These are phyloP conservation scores for Melanargia galathea DNA, from an alignment of 2,888 invertebrate species.

Conservation along the genomic window DNA sequence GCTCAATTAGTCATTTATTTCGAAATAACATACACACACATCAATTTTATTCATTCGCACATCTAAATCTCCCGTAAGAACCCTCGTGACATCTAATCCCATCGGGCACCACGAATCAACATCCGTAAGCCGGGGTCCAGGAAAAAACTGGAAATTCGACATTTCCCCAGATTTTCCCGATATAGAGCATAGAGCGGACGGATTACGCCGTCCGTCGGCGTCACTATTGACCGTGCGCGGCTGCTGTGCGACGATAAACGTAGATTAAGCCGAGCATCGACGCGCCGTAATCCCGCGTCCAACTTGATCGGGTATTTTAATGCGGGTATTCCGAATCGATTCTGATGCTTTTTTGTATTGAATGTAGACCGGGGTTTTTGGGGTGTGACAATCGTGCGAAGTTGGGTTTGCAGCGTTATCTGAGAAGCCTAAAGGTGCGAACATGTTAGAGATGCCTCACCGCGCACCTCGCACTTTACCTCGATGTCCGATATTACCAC, in stretches of 20 bases:
- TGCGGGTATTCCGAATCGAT: slow-evolving; percentile 19
- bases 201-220: slow-evolving; percentile 70
- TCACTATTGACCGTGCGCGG: slow-evolving; percentile 55
- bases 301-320: slow-evolving; percentile 53
- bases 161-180: slow-evolving; percentile 48
- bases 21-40: no score
- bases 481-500: no score
- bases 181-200: slow-evolving; percentile 48
- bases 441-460: no score
- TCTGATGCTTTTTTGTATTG: slow-evolving; percentile 28
- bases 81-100: slow-evolving; percentile 1
- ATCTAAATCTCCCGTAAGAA: not conserved
- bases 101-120: slow-evolving; percentile 6
- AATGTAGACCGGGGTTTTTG: slow-evolving; percentile 44
- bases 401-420: not conserved
- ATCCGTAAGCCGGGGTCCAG: slow-evolving; percentile 9
- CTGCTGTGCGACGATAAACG: slow-evolving; percentile 72
- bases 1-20: no score
- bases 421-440: not conserved
- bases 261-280: slow-evolving; percentile 70
- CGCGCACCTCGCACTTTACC: no score
- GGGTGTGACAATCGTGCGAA: not conserved
- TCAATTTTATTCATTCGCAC: no score
- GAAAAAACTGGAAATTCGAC: slow-evolving; percentile 47
- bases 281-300: slow-evolving; percentile 60